A percentile compares a stretch with the other conserved stretches of the same genome.
Conservation (phyloP, 2,797 vertebrate genomes). For the Cryptoprocta ferox region DNA sequence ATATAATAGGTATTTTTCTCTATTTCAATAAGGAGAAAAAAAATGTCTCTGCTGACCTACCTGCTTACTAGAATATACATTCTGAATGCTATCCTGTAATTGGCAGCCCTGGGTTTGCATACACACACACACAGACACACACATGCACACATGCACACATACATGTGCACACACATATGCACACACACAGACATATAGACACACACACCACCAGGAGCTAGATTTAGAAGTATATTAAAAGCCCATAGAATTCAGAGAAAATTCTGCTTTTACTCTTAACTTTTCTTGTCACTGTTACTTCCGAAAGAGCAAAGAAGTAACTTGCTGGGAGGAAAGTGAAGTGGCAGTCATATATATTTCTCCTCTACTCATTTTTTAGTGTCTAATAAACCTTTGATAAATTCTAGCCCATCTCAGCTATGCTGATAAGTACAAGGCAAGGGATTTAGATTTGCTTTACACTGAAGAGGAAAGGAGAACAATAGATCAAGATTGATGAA, state of each 20-base stretch:
- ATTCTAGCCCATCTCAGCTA: not conserved
- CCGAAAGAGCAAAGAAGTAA: not conserved
- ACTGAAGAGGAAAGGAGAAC: not conserved
- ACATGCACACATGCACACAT: not conserved
- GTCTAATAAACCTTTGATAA: not conserved
- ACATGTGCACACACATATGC: not conserved
- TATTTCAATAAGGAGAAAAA: not conserved
- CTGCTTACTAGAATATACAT: not conserved
- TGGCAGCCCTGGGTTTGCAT: not conserved
- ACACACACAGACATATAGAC: not conserved
- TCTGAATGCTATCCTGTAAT: not conserved
- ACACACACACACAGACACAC: not conserved
- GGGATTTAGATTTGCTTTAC: not conserved
- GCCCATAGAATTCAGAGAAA: not conserved
- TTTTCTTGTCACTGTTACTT: not conserved
- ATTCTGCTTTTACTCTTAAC: not conserved
- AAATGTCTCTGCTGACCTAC: not conserved
- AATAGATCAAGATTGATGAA: not conserved
- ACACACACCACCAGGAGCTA: not conserved
- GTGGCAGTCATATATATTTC: too few species aligned
- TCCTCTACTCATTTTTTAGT: not conserved
- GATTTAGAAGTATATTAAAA: not conserved
- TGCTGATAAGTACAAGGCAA: not conserved
- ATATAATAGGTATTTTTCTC: not conserved
- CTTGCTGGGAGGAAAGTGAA: not conserved